Evolutionary conservation across 2,888 invertebrate genomes (phyloP), one percentile per base, ranked within the genome.

Genomic region (Ophonus ardosiacus): DNA sequence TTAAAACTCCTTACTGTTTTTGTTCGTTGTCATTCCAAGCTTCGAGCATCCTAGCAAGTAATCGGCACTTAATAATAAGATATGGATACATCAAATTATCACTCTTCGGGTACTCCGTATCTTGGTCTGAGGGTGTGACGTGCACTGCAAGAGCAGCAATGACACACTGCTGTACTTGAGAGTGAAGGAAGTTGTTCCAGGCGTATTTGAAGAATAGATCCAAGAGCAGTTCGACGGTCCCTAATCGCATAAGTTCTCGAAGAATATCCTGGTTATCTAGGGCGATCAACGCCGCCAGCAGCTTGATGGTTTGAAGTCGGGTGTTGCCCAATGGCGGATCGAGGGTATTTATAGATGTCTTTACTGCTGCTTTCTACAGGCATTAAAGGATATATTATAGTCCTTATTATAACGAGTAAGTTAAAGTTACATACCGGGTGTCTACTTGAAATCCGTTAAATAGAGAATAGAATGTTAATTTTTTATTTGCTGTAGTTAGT

Each of bases 181-280:
- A 96, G 92, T 99, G 98, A 90, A 99, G 93, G 93, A 99, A 98
- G 93, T 98, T 98, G 93, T 99, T 98, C 96, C 97, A 96, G 87
- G 95, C 94, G 92, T 96, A 97, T 91, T 94, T 93, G 92, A 98
- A 97, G 93, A 98, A 96, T 92, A 98, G 93, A 91, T 97, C 96
- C 94, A 98, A 92, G 89, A 96, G 92, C 88, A 94, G 92, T 88
- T 92, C 92, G 88, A 94, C 93, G 59, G 94, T 94, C 87, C 93
- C 94, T 81, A 90, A 86, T 7, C 86, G 86, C 84, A 91, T 92
- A 89, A 94, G 92, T 91, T 95, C 95, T 89, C 93, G 92, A 90
- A 95, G 93, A 88, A 98, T 93, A 89, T 94, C 94, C 87, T 93
- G 92, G 90, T 95, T 95, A 90, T 96, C 95, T 81, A 96, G 95